Base-by-base conservation (phyloP, 2,113 vertebrate species). In the Nothocercus nigrocapillus region DNA sequence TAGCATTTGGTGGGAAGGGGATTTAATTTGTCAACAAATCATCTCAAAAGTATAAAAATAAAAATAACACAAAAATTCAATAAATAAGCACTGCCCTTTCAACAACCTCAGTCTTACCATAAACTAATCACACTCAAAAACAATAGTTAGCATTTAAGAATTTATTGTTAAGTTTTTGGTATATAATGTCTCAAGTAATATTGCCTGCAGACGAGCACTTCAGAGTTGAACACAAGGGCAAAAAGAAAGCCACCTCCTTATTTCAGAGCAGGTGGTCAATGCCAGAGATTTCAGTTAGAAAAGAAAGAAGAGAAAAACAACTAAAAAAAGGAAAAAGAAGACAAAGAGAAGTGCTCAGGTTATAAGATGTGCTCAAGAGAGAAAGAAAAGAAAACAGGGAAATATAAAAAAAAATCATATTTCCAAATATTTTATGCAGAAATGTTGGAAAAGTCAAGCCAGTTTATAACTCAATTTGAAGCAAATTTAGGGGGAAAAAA, bases 151-250 rank as follows among this genome's bases (percentile, higher is more conserved):
- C 32, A 24, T 66, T 70, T 82, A 61, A 77, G 42, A 85, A 76
- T 21, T 58, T 44, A 88, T 81, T 70, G 61, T 45, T 89, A 95
- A 84, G 40, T 75, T 61, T 80, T 79, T 84, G 64, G 51, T 56
- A 89, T 14, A 9, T 18, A 15, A 13, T 32, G 22, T 9, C 8
- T 19, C n/a, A 24, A 81, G 38, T 54, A 68, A 83, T 74, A 74
- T 0, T 61, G 11, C 19, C 53, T 82, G 36, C 27, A 59, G 61
- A 67, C 78, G 4, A 54, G 13, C 70, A 77, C 30, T n/a, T 67
- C 54, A 64, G 34, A 4, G 5, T 5, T 68, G 51, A 78, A 67
- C 5, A 74, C 11, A 82, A 36, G 13, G 32, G 61, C 13, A 94
- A 86, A 72, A 11, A 84, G 66, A 13, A 78, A 63, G 13, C 12